These are phyloP conservation scores for Tychaedon coryphoeus DNA, from an alignment of 2,113 vertebrate genomes.

Conservation along the genomic window DNA sequence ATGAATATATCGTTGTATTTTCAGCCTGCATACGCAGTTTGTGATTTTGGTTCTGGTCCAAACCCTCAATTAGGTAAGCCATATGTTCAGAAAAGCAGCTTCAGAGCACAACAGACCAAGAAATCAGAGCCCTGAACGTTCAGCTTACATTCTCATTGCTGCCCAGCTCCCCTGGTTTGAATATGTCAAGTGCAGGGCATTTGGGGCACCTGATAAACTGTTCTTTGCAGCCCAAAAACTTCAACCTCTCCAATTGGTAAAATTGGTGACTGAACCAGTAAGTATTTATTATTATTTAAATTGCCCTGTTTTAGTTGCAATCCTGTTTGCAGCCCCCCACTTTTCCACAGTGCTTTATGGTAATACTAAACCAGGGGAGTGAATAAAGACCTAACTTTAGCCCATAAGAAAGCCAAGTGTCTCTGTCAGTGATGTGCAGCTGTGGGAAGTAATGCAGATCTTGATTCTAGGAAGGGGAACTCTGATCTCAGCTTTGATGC, in stretches of 20 bases:
- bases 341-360: background rate
- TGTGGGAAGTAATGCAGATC: background rate
- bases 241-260: background rate
- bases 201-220: background rate
- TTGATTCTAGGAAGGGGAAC: background rate
- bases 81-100: background rate
- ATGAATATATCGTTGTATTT: background rate
- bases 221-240: background rate
- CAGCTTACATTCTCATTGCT: background rate
- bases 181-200: background rate
- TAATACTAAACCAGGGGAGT: background rate
- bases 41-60: background rate
- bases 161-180: background rate
- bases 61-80: conserved; percentile 1
- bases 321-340: background rate
- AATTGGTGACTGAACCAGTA: background rate
- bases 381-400: background rate
- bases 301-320: background rate
- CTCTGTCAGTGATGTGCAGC: background rate
- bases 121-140: background rate
- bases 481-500: background rate
- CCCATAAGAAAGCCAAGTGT: background rate
- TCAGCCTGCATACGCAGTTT: background rate
- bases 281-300: background rate
- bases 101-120: background rate